phyloP scores from a whole-genome alignment of 2,797 vertebrate genomes.

The Crenuchus spilurus region DNA sequence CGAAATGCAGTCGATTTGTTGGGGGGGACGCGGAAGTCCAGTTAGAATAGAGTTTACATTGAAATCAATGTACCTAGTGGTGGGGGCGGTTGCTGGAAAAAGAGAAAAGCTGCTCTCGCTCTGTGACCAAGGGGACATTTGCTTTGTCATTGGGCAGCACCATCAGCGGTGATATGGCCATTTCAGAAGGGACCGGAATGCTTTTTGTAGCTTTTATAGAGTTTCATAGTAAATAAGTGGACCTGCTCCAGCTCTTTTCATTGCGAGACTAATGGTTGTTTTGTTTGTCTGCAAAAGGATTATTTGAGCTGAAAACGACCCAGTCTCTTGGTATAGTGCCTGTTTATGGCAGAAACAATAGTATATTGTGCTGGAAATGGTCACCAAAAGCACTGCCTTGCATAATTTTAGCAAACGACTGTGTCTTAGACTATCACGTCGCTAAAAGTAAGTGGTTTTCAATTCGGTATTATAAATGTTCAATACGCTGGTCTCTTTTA shows the following conservation, averaged over 20 bases:
- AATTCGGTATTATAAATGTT: background rate
- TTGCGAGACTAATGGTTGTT: conserved; percentile 23
- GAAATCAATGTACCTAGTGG: conserved; percentile 12
- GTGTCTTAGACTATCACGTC: background rate
- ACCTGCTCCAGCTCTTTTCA: conserved; percentile 22
- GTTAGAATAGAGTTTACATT: background rate
- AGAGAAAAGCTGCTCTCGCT: background rate
- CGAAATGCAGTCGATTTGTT: conserved; percentile 17
- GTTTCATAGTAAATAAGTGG: conserved; percentile 20
- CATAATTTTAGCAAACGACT: conserved; percentile 4
- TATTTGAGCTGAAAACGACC: conserved; percentile 28
- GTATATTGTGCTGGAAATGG: background rate
- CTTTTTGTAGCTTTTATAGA: conserved; percentile 15
- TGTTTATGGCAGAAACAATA: conserved; percentile 20
- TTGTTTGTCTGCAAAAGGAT: conserved; percentile 11
- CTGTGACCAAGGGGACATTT: background rate
- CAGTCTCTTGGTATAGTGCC: conserved; percentile 20
- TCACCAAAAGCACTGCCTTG: conserved; percentile 13
- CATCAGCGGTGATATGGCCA: background rate
- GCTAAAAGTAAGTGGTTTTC: background rate
- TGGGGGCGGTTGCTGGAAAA: background rate
- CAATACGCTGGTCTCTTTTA: background rate
- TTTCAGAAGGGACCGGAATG: background rate
- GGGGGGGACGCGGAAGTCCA: background rate
- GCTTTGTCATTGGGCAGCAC: conserved; percentile 23